These are phyloP conservation scores for Pleuronectes platessa DNA, from an alignment of 2,113 vertebrate species.

Conservation along the genomic window DNA sequence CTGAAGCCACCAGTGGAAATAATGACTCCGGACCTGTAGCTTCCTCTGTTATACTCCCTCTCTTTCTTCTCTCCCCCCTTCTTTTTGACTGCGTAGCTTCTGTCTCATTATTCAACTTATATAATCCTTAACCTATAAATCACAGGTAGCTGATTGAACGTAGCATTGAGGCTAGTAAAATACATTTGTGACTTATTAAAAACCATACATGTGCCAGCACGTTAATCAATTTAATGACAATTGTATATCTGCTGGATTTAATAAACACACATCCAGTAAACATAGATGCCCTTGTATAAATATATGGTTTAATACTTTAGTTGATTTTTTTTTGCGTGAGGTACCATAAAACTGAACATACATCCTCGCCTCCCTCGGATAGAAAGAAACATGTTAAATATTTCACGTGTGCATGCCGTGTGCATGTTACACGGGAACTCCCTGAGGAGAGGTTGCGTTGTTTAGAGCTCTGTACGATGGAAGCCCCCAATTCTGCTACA, in stretches of 20 bases:
- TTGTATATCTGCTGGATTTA: no score
- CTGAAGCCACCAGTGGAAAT: constrained; percentile 61
- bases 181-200: no score
- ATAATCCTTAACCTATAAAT: not conserved
- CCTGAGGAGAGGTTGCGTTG: not conserved
- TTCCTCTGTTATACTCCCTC: constrained; percentile 16
- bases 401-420: not conserved
- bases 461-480: not conserved
- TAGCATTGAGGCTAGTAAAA: not conserved
- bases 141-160: not conserved
- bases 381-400: no score
- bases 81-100: not conserved
- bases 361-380: no score
- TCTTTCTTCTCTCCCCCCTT: not conserved
- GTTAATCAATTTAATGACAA: no score
- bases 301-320: no score
- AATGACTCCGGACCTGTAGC: constrained; percentile 61
- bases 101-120: constrained; percentile 3
- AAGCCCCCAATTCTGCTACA: not conserved
- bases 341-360: no score
- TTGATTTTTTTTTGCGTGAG: no score
- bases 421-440: constrained; percentile 8
- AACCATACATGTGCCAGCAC: no score
- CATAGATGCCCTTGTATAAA: no score
- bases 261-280: no score